These are phyloP conservation scores for Microcebus tavaratra DNA, from an alignment of 2,113 vertebrate species.

Conservation along the genomic window DNA sequence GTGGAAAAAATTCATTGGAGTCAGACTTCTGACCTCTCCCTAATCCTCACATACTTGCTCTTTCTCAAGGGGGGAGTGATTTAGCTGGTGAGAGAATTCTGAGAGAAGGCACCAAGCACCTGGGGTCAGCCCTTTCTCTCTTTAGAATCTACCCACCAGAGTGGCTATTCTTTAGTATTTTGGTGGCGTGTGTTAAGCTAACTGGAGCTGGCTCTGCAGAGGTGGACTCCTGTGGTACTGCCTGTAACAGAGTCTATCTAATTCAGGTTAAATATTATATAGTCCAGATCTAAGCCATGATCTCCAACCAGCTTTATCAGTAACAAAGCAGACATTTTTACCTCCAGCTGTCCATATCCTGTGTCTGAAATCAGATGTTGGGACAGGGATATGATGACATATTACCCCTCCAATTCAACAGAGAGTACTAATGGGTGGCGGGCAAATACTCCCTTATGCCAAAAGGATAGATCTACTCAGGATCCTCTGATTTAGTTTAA, in stretches of 20 bases:
- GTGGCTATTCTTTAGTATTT: not conserved
- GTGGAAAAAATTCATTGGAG: not conserved
- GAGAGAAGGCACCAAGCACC: not conserved
- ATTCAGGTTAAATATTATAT: not conserved
- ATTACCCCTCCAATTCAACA: conserved; percentile 14
- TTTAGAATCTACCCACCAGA: not conserved
- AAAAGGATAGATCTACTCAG: not conserved
- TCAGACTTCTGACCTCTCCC: not conserved
- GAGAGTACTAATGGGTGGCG: not conserved
- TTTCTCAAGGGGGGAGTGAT: not conserved
- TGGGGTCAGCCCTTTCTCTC: not conserved
- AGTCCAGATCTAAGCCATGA: not conserved
- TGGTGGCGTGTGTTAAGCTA: not conserved
- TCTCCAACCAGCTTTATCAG: not conserved
- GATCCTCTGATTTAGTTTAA: conserved; percentile 15
- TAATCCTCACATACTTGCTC: not conserved
- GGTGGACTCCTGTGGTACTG: not conserved
- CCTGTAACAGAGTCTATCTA: not conserved
- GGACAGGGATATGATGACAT: not conserved
- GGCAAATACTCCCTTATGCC: not conserved
- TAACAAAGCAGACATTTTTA: conserved; percentile 37
- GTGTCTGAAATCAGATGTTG: not conserved
- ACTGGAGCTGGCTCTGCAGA: not conserved
- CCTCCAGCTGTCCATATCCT: not conserved
- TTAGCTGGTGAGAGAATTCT: not conserved